A percentile compares a stretch with the other conserved stretches of the same genome.
Conservation (phyloP, 2,113 vertebrate species). For the Heptranchias perlo region DNA sequence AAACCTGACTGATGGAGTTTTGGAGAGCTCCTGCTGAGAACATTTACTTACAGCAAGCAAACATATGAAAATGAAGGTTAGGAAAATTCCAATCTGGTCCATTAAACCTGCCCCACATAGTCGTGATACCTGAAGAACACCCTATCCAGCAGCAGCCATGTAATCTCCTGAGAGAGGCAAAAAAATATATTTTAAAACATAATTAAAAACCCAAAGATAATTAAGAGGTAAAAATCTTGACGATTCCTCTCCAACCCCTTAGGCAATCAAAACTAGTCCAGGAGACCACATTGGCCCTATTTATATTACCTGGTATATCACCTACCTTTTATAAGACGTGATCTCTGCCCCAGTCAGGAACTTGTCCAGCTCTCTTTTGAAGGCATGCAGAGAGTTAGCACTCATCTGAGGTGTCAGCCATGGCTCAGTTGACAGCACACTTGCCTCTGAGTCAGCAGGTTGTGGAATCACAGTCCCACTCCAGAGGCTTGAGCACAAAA, state of each 20-base stretch:
- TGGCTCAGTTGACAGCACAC: no score
- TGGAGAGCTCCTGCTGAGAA: not conserved
- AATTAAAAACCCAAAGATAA: not conserved
- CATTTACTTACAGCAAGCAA: not conserved
- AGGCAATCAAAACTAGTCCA: not conserved
- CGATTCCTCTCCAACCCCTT: not conserved
- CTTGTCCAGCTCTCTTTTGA: not conserved
- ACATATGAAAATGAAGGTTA: no score
- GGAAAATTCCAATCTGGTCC: no score
- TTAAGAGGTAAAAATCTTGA: not conserved
- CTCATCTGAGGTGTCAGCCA: no score
- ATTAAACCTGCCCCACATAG: no score
- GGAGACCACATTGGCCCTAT: not conserved
- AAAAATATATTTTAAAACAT: no score
- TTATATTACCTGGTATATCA: not conserved
- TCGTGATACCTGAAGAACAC: no score
- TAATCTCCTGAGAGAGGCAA: not conserved
- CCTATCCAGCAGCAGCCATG: no score
- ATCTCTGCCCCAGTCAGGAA: not conserved
- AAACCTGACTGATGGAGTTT: no score
- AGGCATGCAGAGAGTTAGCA: not conserved
- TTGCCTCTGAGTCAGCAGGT: no score
- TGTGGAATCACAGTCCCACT: no score
- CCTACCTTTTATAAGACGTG: not conserved
- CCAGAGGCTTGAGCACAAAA: no score